Percentiles rank a stretch among this genome's conserved stretches.
Evolutionary conservation across 2,797 vertebrate species (phyloP).

Genomic region (Vireo griseus): DNA sequence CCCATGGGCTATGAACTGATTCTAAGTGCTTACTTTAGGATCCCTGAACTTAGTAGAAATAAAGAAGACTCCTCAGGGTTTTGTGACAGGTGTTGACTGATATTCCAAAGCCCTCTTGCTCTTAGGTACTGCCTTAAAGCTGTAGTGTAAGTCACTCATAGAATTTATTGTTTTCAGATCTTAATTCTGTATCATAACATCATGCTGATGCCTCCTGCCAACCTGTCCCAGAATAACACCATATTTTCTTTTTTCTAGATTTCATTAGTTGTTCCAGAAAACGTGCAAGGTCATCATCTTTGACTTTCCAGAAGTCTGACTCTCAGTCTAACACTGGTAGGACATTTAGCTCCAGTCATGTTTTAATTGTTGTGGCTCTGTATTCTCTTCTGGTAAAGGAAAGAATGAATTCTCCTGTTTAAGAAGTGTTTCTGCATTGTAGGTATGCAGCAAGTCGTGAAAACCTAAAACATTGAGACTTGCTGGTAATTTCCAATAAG

Average conservation of each 20-base stretch:
- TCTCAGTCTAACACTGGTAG: slow-evolving; percentile 52
- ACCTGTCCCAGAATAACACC: not conserved
- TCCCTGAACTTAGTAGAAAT: not conserved
- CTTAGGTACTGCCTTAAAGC: not conserved
- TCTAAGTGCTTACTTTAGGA: not conserved
- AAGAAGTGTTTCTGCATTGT: not conserved
- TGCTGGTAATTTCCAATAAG: not conserved
- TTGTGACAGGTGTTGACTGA: not conserved
- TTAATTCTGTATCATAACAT: not conserved
- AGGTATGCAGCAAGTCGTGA: not conserved
- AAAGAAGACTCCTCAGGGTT: not conserved
- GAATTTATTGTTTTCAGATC: not conserved
- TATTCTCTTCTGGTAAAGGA: not conserved
- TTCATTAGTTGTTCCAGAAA: slow-evolving; percentile 62
- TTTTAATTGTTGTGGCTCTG: not conserved
- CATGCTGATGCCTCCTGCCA: not conserved
- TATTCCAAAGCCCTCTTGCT: not conserved
- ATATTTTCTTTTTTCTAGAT: slow-evolving; percentile 57
- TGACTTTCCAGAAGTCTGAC: slow-evolving; percentile 54
- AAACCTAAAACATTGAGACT: not conserved
- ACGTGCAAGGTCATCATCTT: slow-evolving; percentile 71
- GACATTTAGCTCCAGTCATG: not conserved
- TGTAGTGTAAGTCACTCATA: not conserved
- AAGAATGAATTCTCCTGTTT: not conserved
- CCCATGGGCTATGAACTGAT: not conserved